Percentiles rank a stretch among this genome's conserved stretches.
Conservation (phyloP, 2,797 vertebrate genomes). For the Melanotaenia trifasciata region DNA sequence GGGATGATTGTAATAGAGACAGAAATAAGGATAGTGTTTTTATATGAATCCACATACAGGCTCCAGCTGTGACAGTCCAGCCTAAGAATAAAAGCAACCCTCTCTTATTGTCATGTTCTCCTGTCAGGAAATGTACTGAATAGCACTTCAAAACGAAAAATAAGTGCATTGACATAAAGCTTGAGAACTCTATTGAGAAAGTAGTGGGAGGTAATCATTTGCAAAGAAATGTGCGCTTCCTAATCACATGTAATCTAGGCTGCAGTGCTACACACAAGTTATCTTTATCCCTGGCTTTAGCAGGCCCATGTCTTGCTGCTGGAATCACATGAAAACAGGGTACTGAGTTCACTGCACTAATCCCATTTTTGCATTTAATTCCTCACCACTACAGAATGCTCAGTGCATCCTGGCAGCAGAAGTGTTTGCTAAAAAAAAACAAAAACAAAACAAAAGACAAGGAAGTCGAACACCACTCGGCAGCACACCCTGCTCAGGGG, state of each 20-base stretch:
- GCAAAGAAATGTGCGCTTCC: constrained; percentile 25
- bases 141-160: neutral
- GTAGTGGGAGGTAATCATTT: constrained; percentile 42
- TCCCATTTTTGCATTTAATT: constrained; percentile 75
- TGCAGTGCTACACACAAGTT: constrained; percentile 36
- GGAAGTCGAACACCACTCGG: constrained; percentile 55
- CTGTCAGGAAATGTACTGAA: constrained; percentile 14
- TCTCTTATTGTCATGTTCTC: constrained; percentile 22
- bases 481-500: constrained; percentile 49
- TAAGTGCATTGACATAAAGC: constrained; percentile 5
- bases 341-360: constrained; percentile 47
- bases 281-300: constrained; percentile 61
- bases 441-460: constrained; percentile 10
- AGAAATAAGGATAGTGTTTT: constrained; percentile 21
- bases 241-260: constrained; percentile 66
- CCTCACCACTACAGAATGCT: constrained; percentile 57
- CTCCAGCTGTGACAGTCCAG: constrained; percentile 45
- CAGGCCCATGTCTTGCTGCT: constrained; percentile 37
- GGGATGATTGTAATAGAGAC: constrained; percentile 18
- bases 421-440: constrained; percentile 28
- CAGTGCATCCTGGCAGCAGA: constrained; percentile 47
- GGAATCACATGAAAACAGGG: constrained; percentile 60
- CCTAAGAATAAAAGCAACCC: constrained; percentile 43
- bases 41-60: constrained; percentile 5
- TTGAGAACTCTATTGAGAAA: constrained; percentile 19